Base-by-base conservation (phyloP, 2,113 vertebrate genomes). In the Lathamus discolor region DNA sequence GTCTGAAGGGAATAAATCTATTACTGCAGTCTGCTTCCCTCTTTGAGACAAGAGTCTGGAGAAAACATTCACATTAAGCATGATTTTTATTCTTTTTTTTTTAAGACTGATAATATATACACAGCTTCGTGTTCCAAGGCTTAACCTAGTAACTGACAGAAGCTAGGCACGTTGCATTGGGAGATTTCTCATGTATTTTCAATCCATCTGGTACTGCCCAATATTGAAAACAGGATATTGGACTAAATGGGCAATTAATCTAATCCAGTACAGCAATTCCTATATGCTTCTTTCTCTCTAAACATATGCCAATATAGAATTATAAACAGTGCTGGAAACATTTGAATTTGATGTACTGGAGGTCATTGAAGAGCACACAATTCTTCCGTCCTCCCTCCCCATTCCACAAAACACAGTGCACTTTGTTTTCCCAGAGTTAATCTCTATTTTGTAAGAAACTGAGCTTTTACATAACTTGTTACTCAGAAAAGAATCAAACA, bases 221-320 rank as follows among this genome's bases (percentile, higher is more conserved):
- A 52, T 80, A 66, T 6, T 57, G n/a, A 88, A 84, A 85, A 88
- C 46, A 88, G 64, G 69, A 73, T 70, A 91, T 20, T 52, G 24
- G 57, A 17, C 43, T 87, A 95, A 95, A 91, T 49, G 51, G 57
- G 52, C 25, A 85, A 95, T 85, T 83, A 91, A 93, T 88, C 70
- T 87, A 89, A 92, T 59, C 25, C 35, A 52, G n/a, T 54, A 39
- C 37, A 91, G 52, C 17, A 85, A 80, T 73, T 79, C 25, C 78
- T 94, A 37, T 61, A 49, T 33, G 54, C 66, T 90, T 88, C 57
- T 91, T 95, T 88, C 74, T 39, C 10, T 70, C 28, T 87, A 89
- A 92, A 69, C 11, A 24, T 18, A 73, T 43, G 49, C 22, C 80
- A 94, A 57, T 39, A 37, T 8, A 44, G 44, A 93, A 92, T 73